These are phyloP conservation scores for Chloroceryle inda DNA, from an alignment of 2,797 vertebrate genomes.

Conservation along the genomic window DNA sequence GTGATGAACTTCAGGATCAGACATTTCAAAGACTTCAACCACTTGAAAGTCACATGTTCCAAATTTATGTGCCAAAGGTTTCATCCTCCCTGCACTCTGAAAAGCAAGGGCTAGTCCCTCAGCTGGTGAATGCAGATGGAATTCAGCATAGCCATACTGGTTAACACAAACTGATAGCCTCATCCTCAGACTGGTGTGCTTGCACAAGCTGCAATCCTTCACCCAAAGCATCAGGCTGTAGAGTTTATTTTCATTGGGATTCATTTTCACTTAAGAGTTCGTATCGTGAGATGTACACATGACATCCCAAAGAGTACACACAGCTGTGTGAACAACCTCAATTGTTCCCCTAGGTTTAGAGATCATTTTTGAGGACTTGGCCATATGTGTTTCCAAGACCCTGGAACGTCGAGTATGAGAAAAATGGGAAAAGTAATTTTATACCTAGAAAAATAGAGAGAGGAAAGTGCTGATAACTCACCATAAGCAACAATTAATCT, in stretches of 20 bases:
- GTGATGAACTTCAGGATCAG: not conserved
- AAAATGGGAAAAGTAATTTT: not conserved
- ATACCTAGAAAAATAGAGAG: not conserved
- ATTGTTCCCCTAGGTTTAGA: not conserved
- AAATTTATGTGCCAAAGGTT: not conserved
- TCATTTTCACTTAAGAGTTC: not conserved
- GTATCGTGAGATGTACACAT: not conserved
- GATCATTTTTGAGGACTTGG: not conserved
- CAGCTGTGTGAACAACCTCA: not conserved
- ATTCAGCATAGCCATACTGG: not conserved
- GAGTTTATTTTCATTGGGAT: not conserved
- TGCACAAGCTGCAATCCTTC: not conserved
- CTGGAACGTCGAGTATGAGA: not conserved
- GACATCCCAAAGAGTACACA: not conserved
- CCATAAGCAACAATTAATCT: not conserved
- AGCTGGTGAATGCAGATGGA: not conserved
- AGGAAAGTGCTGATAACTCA: not conserved
- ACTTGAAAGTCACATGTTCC: not conserved
- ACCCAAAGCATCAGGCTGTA: not conserved
- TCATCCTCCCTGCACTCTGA: not conserved
- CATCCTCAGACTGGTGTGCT: rapidly evolving
- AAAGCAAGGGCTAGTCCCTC: not conserved
- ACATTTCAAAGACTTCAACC: not conserved
- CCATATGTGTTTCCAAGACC: not conserved
- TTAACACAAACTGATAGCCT: not conserved